Base-by-base conservation (phyloP, 2,113 vertebrate genomes). In the Rhabdomys dilectus region DNA sequence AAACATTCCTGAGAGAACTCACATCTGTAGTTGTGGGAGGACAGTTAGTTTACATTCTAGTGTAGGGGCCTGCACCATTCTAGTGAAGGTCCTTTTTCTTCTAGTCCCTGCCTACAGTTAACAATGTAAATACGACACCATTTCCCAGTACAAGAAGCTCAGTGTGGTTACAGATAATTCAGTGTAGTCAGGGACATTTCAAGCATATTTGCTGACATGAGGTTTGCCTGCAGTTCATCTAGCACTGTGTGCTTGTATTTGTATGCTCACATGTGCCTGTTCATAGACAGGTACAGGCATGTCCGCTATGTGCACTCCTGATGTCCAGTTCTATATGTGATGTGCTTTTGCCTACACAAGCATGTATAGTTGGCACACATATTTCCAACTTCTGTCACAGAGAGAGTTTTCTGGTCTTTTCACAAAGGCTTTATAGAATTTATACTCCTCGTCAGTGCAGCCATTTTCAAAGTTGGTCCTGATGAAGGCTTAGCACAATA, bases 101-200 rank as follows among this genome's bases (percentile, higher is more conserved):
- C 62, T 31, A 45, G 73, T 91, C 11, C n/a, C 53, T 22, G 66
- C 64, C 51, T 15, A 53, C 77, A 56, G 24, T n/a, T 42, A 19
- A 29, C 2, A 48, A 82, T n/a, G 56, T 34, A 48, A 53, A 36
- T 24, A 77, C 11, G 36, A 4, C 31, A 36, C 1, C 9, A 51
- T n/a, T 75, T 93, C 90, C 62, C 45, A 56, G 36, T 8, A 10
- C 6, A 31, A 34, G 21, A 16, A 84, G 36, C 26, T 73, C 36
- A 39, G 21, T 0, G 22, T 45, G 10, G 56, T 0, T 36, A 29
- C 45, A 36, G 31, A 29, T 34, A n/a, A 24, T 29, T 39, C 34
- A 22, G 45, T 1, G 39, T 3, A 12, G 1, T 0, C 1, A 4
- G 70, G 34, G 7, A 34, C 0, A 0, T 53, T 75, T 45, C 26